Base-by-base conservation (phyloP, 2,797 vertebrate species). In the Cyprinella venusta region DNA sequence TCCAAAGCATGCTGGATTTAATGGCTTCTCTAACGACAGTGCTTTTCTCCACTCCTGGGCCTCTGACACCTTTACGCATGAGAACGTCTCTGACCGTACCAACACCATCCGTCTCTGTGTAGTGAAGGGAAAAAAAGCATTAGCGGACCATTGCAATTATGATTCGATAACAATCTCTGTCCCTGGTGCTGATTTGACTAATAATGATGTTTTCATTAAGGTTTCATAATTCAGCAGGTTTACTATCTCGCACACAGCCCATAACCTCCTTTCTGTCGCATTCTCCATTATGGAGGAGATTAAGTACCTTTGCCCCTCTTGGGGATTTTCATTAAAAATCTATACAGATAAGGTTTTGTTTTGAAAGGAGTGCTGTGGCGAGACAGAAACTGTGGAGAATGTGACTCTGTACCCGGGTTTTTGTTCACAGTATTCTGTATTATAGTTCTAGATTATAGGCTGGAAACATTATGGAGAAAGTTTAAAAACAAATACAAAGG, bases 21-120 rank as follows among this genome's bases (percentile, higher is more conserved):
- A 93, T 87, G 85, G 88, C 79, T 84, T 81, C 86, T 87, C 86
- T 91, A 91, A 91, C 88, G 88, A 91, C 82, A 69, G 82, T 82
- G 81, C 76, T 85, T 87, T 85, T 88, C 88, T 84, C 59, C 76
- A 87, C 84, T 87, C 84, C 84, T 71, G 78, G 63, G 59, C 81
- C 54, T 80, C 85, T 91, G 93, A 91, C 91, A 91, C 81, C 87
- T 91, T 93, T 91, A 91, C 90, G 86, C 89, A 91, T 89, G 89
- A 91, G 86, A 88, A 88, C 86, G 87, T 74, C 85, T 76, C 86
- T 80, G 88, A 88, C 89, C 91, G 85, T 77, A 84, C 85, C 83
- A 36, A 74, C 80, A 87, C 88, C 90, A 88, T 93, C 89, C 86
- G 89, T 93, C 91, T 92, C 77, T 84, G 68, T 50, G 59, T 26